These are phyloP conservation scores for Eunapius fragilis DNA, from an alignment of 37 sponge, comb jelly and placozoan genomes.

Conservation along the genomic window DNA sequence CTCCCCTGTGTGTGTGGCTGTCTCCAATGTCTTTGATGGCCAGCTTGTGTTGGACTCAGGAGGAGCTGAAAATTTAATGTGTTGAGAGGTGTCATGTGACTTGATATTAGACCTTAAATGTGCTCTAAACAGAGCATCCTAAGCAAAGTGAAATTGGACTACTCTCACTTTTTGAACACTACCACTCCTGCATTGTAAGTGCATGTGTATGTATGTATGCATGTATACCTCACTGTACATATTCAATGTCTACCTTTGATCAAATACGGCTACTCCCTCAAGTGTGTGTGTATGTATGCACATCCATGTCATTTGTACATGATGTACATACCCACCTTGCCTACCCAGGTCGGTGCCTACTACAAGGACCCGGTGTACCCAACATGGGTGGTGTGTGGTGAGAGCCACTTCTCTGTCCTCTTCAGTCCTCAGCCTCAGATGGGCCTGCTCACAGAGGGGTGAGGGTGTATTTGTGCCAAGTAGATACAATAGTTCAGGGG, in stretches of 20 bases:
- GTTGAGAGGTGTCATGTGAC: neutral
- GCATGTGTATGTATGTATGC: neutral
- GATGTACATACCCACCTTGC: no score
- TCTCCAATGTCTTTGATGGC: slow-evolving; percentile 84
- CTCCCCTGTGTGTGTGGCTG: slow-evolving; percentile 72
- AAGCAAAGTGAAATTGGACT: slow-evolving; percentile 79
- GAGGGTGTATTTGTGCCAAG: neutral
- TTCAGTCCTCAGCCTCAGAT: slow-evolving; percentile 54
- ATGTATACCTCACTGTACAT: no score
- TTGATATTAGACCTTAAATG: neutral
- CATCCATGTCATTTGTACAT: no score
- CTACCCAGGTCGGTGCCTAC: slow-evolving; percentile 74
- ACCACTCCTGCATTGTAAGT: slow-evolving; percentile 59
- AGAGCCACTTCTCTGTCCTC: slow-evolving; percentile 91
- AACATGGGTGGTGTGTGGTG: slow-evolving; percentile 92
- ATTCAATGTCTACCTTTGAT: no score
- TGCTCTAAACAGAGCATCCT: slow-evolving; percentile 39
- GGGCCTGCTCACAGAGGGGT: slow-evolving; percentile 35
- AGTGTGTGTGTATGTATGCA: no score
- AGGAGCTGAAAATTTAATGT: slow-evolving; percentile 5
- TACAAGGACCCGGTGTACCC: slow-evolving; percentile 83
- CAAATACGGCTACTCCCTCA: no score
- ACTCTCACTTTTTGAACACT: slow-evolving; percentile 88
- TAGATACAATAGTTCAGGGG: no score
- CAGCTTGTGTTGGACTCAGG: slow-evolving; percentile 58